These are phyloP conservation scores for Lerema accius DNA, from an alignment of 1,140 invertebrate species.

Conservation along the genomic window DNA sequence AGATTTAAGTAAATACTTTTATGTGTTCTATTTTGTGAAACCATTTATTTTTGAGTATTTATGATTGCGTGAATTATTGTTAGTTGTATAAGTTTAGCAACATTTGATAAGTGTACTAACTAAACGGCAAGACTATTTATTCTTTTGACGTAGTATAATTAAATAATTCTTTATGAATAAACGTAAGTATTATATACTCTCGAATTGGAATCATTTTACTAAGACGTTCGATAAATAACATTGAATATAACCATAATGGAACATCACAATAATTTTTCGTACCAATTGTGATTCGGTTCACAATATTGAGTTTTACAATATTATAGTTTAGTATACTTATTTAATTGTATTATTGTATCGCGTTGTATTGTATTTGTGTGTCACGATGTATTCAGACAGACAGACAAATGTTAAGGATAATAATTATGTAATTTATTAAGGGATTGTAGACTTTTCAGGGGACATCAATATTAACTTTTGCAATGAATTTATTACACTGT, in stretches of 20 bases:
- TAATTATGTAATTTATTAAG: too few species aligned
- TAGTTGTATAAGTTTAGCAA: not conserved
- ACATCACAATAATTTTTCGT: too few species aligned
- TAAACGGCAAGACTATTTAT: not conserved
- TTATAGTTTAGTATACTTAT: not conserved
- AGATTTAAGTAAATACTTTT: too few species aligned
- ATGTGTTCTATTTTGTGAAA: too few species aligned
- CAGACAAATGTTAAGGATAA: not conserved
- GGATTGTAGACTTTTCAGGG: too few species aligned
- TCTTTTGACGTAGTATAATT: not conserved
- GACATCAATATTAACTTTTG: too few species aligned
- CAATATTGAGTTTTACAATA: not conserved
- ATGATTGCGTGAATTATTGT: not conserved
- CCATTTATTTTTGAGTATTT: not conserved
- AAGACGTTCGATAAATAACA: not conserved
- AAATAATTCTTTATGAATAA: not conserved
- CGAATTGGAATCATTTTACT: not conserved
- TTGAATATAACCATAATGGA: too few species aligned
- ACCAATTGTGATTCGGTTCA: too few species aligned
- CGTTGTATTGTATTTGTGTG: conserved; percentile 15
- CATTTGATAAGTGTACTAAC: too few species aligned
- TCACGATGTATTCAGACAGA: conserved; percentile 5
- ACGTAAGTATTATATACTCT: conserved; percentile 4
- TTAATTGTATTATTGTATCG: not conserved
- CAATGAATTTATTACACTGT: too few species aligned